Conservation (phyloP, 2,797 vertebrate genomes). For the Clamator glandarius region DNA sequence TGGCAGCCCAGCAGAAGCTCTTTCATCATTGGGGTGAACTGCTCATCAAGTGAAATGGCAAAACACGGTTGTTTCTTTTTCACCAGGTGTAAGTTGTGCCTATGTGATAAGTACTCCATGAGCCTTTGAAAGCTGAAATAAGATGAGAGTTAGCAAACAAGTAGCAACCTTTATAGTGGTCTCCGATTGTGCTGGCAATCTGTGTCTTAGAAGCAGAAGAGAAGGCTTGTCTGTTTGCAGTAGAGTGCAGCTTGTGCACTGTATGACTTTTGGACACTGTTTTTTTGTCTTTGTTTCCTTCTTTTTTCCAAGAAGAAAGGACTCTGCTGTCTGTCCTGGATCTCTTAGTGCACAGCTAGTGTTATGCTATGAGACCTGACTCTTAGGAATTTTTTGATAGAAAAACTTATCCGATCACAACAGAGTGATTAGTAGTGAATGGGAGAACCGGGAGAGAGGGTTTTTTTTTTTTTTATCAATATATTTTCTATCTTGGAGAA, state of each 20-base stretch:
- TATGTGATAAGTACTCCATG: not conserved
- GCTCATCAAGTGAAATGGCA: not conserved
- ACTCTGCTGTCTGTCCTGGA: not conserved
- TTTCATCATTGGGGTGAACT: not conserved
- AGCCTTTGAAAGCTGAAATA: not conserved
- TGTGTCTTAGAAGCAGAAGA: not conserved
- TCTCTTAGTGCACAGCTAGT: not conserved
- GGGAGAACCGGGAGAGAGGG: not conserved
- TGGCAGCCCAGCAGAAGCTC: not conserved
- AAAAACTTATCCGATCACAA: not conserved
- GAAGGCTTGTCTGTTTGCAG: not conserved
- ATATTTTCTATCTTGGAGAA: not conserved
- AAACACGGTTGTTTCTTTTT: not conserved
- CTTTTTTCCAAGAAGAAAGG: not conserved
- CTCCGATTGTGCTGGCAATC: not conserved
- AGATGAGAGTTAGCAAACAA: not conserved
- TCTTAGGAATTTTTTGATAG: not conserved
- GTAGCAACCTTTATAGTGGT: not conserved
- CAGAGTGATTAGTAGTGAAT: not conserved
- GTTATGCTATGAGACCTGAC: not conserved
- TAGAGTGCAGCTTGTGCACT: accelerated
- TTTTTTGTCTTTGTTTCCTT: not conserved
- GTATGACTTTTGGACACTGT: not conserved
- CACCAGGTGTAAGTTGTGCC: not conserved
- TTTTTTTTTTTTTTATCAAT: accelerated